phyloP scores from a whole-genome alignment of 2,888 invertebrate genomes.

The Calliphora vomitoria region DNA sequence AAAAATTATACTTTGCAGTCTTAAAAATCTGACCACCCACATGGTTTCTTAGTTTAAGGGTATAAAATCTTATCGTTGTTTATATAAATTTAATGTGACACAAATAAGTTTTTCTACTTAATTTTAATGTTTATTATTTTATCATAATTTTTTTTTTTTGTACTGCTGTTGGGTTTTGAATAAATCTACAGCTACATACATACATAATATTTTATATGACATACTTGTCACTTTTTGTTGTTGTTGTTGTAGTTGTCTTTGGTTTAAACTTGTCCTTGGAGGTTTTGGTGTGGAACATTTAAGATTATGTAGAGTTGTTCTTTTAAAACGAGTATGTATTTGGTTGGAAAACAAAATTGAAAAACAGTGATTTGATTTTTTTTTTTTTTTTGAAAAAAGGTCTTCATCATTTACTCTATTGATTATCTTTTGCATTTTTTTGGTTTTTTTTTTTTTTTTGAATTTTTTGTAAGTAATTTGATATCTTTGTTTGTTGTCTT shows the following conservation, averaged over 20 bases:
- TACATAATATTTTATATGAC: conserved; percentile 57
- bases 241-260: background rate
- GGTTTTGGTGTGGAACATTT: conserved; percentile 73
- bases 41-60: conserved; percentile 39
- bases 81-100: conserved; percentile 73
- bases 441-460: conserved; percentile 18
- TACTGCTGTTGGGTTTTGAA: conserved; percentile 19
- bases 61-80: conserved; percentile 48
- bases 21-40: conserved; percentile 66
- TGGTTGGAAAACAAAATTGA: conserved; percentile 59
- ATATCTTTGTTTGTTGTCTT: conserved; percentile 70
- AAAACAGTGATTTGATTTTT: conserved; percentile 43
- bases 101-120: conserved; percentile 74
- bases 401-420: conserved; percentile 66
- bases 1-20: background rate
- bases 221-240: conserved; percentile 72
- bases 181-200: background rate
- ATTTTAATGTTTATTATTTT: conserved; percentile 68
- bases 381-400: conserved; percentile 46
- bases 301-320: conserved; percentile 50
- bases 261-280: conserved; percentile 70
- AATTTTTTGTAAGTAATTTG: conserved; percentile 56
- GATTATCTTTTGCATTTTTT: conserved; percentile 62
- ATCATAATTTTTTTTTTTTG: conserved; percentile 35
- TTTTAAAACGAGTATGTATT: conserved; percentile 42